Evolutionary conservation across 2,888 invertebrate genomes (phyloP).

Genomic region (Sussaba pulchella): DNA sequence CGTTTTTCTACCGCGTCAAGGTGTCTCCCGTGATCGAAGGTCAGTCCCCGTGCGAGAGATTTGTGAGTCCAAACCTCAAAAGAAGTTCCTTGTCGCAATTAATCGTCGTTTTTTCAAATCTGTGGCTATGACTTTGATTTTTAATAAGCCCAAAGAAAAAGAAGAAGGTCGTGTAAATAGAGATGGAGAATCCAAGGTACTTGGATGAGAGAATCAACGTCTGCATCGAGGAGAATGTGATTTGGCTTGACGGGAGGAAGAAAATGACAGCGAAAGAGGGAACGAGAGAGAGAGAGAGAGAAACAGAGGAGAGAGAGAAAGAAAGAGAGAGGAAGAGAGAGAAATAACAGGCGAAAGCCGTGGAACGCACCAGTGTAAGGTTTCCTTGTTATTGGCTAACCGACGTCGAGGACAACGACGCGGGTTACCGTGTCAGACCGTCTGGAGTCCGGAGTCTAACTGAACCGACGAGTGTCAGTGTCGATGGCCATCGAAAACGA

Average conservation of each 20-base stretch:
- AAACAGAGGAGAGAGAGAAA: conserved; percentile 9
- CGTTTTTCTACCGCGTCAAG: conserved; percentile 45
- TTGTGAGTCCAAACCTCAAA: conserved; percentile 39
- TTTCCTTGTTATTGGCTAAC: conserved; percentile 78
- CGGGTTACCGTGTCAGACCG: conserved; percentile 80
- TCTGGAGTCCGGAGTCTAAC: conserved; percentile 72
- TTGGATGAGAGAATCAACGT: conserved; percentile 23
- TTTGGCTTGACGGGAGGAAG: conserved; percentile 71
- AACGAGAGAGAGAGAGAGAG: neutral
- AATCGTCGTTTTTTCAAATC: neutral
- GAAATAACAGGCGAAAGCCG: conserved; percentile 46
- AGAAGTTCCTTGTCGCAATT: neutral
- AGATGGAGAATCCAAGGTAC: neutral
- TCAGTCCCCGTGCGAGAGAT: conserved; percentile 54
- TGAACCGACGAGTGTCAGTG: conserved; percentile 46
- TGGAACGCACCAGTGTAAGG: conserved; percentile 72
- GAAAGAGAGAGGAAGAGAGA: conserved; percentile 24
- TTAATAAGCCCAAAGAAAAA: neutral
- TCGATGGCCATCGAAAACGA: conserved; percentile 54
- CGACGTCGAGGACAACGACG: conserved; percentile 68
- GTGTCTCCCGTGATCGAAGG: conserved; percentile 64
- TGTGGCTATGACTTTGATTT: neutral
- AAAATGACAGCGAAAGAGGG: conserved; percentile 15
- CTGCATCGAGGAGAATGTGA: conserved; percentile 70
- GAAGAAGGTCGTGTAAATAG: neutral